phyloP scores from a whole-genome alignment of 2,888 invertebrate species.

The Sinopyrophorus schimmeli region DNA sequence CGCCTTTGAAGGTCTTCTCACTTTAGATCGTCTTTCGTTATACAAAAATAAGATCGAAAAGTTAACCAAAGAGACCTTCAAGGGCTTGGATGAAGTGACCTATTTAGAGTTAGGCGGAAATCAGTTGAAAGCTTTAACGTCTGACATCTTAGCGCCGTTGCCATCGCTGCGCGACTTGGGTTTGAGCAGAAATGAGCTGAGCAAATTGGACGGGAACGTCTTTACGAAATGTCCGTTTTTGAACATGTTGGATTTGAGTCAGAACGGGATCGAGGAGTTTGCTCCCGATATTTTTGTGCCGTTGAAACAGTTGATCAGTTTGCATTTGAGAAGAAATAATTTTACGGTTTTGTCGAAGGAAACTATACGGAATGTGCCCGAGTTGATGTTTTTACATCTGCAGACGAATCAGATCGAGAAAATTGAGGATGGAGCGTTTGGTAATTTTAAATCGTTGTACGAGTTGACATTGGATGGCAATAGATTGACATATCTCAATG shows the following conservation, averaged over 20 bases:
- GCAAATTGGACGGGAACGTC: constrained; percentile 1
- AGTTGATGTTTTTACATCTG: constrained; percentile 14
- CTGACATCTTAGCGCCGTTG: neutral
- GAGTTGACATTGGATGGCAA: constrained; percentile 17
- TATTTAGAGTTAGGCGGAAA: constrained; percentile 19
- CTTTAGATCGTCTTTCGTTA: constrained; percentile 10
- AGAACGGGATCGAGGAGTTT: neutral
- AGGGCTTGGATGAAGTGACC: constrained; percentile 11
- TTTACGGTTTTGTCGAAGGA: neutral
- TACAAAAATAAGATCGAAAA: constrained; percentile 14
- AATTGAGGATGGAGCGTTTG: constrained; percentile 12
- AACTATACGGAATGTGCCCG: constrained; percentile 4
- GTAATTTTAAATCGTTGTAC: neutral
- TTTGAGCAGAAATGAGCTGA: constrained; percentile 3
- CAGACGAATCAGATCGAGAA: constrained; percentile 7
- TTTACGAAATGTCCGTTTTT: neutral
- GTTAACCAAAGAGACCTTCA: constrained; percentile 4
- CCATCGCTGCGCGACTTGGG: neutral
- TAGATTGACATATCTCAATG: constrained; percentile 4
- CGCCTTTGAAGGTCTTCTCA: constrained; percentile 12
- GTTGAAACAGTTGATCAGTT: neutral
- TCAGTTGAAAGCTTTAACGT: neutral
- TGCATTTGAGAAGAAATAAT: constrained; percentile 8
- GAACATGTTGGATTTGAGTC: constrained; percentile 1
- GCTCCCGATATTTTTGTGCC: constrained; percentile 4